phyloP scores from a whole-genome alignment of 2,888 invertebrate genomes.

The Boloria euphrosyne region DNA sequence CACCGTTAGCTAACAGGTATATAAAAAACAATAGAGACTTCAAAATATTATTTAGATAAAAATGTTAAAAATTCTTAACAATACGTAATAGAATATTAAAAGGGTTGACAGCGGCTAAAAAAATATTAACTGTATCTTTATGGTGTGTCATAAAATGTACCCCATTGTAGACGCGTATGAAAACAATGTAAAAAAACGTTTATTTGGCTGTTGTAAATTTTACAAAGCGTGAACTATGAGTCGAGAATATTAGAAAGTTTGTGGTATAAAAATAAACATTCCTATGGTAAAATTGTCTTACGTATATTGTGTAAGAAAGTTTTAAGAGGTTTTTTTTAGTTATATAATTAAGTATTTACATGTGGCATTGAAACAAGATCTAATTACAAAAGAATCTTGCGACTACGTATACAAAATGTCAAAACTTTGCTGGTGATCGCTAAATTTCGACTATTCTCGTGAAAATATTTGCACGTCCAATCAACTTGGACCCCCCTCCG shows the following conservation, averaged over 20 bases:
- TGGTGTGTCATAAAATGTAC: background rate
- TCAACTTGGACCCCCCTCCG: constrained; percentile 47
- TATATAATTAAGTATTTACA: too few species aligned
- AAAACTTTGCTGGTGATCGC: constrained; percentile 55
- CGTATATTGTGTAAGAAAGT: background rate
- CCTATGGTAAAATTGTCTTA: background rate
- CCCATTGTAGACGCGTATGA: constrained; percentile 1
- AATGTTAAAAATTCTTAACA: constrained; percentile 23
- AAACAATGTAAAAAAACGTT: constrained; percentile 18
- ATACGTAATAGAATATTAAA: constrained; percentile 20
- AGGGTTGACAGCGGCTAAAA: constrained; percentile 23
- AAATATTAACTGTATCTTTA: background rate
- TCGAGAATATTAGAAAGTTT: constrained; percentile 5
- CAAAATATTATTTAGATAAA: constrained; percentile 14
- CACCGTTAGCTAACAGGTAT: background rate
- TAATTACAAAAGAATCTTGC: background rate
- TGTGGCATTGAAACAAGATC: background rate
- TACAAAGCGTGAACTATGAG: constrained; percentile 2
- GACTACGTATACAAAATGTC: constrained; percentile 5
- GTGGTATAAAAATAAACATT: background rate
- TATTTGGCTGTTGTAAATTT: constrained; percentile 14
- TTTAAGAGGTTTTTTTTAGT: too few species aligned
- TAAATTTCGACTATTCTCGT: constrained; percentile 55
- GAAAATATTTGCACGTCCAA: constrained; percentile 47
- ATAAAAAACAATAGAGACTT: background rate